phyloP scores from a whole-genome alignment of 2,888 invertebrate species.

The Alentia gelatinosa region DNA sequence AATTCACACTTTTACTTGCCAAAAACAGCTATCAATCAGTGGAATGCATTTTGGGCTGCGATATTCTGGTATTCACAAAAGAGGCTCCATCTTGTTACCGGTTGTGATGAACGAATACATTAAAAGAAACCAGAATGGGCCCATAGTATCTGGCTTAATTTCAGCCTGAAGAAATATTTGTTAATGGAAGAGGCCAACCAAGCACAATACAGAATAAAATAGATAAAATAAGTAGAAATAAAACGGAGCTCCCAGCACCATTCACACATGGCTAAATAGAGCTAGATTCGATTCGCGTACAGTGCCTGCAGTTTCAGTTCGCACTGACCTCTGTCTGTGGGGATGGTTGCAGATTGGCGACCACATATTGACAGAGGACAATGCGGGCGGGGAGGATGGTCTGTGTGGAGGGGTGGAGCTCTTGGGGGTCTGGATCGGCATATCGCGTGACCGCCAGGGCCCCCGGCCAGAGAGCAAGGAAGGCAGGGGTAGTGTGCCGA shows the following conservation, averaged over 20 bases:
- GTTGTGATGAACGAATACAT: too few relatives aligned
- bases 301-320: background rate
- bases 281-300: too few relatives aligned
- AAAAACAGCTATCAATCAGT: too few relatives aligned
- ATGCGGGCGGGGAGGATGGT: background rate
- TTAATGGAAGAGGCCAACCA: too few relatives aligned
- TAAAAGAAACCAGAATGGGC: too few relatives aligned
- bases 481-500: background rate
- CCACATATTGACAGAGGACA: conserved; percentile 25
- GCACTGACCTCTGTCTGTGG: background rate
- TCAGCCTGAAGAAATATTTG: too few relatives aligned
- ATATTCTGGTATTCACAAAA: too few relatives aligned
- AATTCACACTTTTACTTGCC: too few relatives aligned
- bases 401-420: background rate
- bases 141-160: too few relatives aligned
- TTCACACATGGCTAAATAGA: background rate
- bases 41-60: too few relatives aligned
- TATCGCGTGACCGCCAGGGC: background rate
- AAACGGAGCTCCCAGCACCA: background rate
- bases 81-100: too few relatives aligned
- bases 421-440: too few relatives aligned
- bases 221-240: background rate
- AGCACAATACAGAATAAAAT: background rate
- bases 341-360: background rate
- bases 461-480: background rate